Evolutionary conservation across 2,888 invertebrate genomes (phyloP).

Genomic region (Cartodere bifasciata): DNA sequence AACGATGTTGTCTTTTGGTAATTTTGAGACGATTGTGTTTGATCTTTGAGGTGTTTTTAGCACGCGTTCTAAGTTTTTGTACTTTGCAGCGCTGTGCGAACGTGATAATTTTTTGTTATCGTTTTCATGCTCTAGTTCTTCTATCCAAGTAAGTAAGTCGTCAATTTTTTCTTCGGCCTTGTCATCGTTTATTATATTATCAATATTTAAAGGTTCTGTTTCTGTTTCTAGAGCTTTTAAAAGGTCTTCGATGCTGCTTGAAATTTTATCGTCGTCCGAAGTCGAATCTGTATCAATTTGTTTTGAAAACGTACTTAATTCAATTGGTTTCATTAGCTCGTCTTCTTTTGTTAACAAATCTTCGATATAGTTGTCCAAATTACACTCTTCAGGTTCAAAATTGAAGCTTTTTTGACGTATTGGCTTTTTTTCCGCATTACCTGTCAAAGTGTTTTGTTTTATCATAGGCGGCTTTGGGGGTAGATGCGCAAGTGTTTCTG

Average conservation of each 20-base stretch:
- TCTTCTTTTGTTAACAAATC: conserved; percentile 31
- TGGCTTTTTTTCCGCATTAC: conserved; percentile 18
- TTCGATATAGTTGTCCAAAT: conserved; percentile 33
- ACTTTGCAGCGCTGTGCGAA: conserved; percentile 31
- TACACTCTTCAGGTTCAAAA: conserved; percentile 33
- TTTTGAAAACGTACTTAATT: too few relatives aligned
- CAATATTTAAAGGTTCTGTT: too few relatives aligned
- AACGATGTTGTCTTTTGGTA: conserved; percentile 31
- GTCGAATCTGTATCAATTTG: too few relatives aligned
- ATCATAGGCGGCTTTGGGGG: conserved; percentile 16
- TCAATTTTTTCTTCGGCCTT: conserved; percentile 30
- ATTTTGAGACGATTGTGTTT: conserved; percentile 27
- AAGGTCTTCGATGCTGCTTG: conserved; percentile 34
- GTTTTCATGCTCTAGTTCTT: conserved; percentile 30
- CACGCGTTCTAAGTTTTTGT: conserved; percentile 30
- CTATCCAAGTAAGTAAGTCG: conserved; percentile 34
- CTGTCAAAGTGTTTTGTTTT: conserved; percentile 27
- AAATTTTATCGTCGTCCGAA: conserved; percentile 22
- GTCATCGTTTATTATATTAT: too few relatives aligned
- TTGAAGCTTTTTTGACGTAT: conserved; percentile 24
- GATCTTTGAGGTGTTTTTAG: conserved; percentile 27
- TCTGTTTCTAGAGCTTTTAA: conserved; percentile 32
- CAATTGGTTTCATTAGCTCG: conserved; percentile 31
- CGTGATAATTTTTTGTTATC: conserved; percentile 21
- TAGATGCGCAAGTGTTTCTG: conserved; percentile 17